Evolutionary conservation across 2,888 invertebrate species (phyloP).

Genomic region (Neoascia interrupta): DNA sequence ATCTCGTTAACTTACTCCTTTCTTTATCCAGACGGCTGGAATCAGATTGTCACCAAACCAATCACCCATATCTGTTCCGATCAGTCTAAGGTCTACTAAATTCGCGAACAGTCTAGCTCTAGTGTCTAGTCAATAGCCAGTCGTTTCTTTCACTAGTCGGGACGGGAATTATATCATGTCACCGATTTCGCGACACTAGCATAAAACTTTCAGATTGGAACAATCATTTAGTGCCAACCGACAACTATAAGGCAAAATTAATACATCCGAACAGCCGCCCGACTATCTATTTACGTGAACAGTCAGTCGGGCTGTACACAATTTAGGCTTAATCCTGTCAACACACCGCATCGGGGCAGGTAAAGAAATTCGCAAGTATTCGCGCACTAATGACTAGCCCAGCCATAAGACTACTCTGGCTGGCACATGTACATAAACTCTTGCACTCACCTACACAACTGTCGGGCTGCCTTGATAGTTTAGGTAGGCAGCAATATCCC

Average conservation of each 20-base stretch:
- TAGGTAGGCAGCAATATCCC: neutral
- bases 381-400: constrained; percentile 44
- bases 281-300: neutral
- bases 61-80: constrained; percentile 7
- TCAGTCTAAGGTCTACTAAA: constrained; percentile 4
- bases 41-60: constrained; percentile 25
- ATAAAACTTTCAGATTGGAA: constrained; percentile 37
- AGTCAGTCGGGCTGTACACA: constrained; percentile 37
- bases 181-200: constrained; percentile 16
- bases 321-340: constrained; percentile 53
- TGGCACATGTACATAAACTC: neutral
- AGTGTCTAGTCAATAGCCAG: no score
- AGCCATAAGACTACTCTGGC: no score
- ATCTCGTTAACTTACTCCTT: constrained; percentile 38
- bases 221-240: neutral
- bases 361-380: constrained; percentile 49
- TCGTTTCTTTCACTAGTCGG: constrained; percentile 37
- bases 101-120: constrained; percentile 37
- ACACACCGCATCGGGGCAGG: constrained; percentile 42
- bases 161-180: constrained; percentile 41
- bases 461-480: neutral
- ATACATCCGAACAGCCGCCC: neutral
- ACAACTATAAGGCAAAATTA: neutral
- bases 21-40: constrained; percentile 5
- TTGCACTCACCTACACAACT: constrained; percentile 31